A percentile compares a stretch with the other conserved stretches of the same genome.
These are phyloP conservation scores for Oscheius sp. DNA, from an alignment of 1,140 invertebrate species.

Conservation along the genomic window DNA sequence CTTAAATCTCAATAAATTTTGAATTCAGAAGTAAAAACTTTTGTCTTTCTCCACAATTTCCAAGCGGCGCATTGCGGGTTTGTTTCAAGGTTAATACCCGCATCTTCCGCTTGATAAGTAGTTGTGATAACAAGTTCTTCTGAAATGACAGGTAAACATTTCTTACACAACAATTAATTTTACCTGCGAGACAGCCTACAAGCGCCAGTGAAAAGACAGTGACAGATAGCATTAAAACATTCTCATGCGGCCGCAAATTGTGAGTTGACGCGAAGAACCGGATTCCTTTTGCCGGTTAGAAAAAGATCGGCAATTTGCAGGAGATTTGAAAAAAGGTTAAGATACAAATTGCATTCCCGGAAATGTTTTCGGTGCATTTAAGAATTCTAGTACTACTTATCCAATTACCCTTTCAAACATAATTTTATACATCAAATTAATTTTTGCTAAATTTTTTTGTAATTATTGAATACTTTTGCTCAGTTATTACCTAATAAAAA, in stretches of 20 bases:
- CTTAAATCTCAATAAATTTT: not conserved
- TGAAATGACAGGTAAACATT: not conserved
- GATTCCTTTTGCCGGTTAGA: not conserved
- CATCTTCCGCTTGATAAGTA: constrained; percentile 34
- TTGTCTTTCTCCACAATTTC: constrained; percentile 33
- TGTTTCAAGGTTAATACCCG: constrained; percentile 17
- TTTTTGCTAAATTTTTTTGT: no score
- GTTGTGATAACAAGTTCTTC: not conserved
- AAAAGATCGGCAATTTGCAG: no score
- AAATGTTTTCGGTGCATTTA: no score
- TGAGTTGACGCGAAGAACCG: constrained; percentile 1
- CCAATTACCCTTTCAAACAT: no score
- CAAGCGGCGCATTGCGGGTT: constrained; percentile 25
- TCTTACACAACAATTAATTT: not conserved
- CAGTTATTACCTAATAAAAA: no score
- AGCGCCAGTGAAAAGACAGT: not conserved
- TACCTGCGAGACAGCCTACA: not conserved
- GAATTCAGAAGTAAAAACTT: not conserved
- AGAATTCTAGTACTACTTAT: no score
- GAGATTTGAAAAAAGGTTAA: no score
- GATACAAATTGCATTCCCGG: no score
- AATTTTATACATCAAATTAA: no score
- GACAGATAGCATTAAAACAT: not conserved
- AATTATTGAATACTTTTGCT: no score
- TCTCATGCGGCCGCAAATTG: not conserved